Conservation (phyloP, 2,888 invertebrate genomes). For the Nudaria mundana region DNA sequence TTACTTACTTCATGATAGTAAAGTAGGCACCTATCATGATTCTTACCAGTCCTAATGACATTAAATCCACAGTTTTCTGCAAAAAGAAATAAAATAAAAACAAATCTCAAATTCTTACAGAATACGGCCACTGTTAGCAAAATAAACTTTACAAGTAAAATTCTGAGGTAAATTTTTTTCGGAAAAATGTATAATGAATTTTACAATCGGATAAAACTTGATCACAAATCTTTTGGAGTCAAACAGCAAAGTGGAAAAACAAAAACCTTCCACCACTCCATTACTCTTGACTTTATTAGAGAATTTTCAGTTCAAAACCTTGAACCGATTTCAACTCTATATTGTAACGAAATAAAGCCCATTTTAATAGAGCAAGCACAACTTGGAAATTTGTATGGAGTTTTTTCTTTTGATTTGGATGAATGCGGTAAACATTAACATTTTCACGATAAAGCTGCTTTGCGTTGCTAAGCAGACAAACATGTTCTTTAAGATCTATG, state of each 20-base stretch:
- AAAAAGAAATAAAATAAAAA: too few species aligned
- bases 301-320: slow-evolving; percentile 17
- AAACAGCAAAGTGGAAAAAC: slow-evolving; percentile 49
- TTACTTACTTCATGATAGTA: too few species aligned
- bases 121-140: too few species aligned
- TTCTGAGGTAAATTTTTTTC: too few species aligned
- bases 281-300: slow-evolving; percentile 53
- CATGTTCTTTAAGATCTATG: slow-evolving; percentile 42
- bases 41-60: too few species aligned
- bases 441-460: slow-evolving; percentile 61
- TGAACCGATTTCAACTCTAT: slow-evolving; percentile 16
- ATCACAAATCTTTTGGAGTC: slow-evolving; percentile 49
- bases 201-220: slow-evolving; percentile 43
- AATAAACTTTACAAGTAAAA: too few species aligned
- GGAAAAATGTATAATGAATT: slow-evolving; percentile 13
- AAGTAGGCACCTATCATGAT: too few species aligned
- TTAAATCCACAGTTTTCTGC: too few species aligned
- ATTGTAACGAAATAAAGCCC: background rate
- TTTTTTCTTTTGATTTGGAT: slow-evolving; percentile 51
- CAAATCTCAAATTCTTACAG: too few species aligned
- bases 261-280: slow-evolving; percentile 55
- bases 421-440: slow-evolving; percentile 56
- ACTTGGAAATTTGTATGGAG: slow-evolving; percentile 12
- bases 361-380: slow-evolving; percentile 1
- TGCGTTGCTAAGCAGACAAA: slow-evolving; percentile 60